Percentiles rank a stretch among this genome's conserved stretches.
Conservation (phyloP, 2,113 vertebrate species). For the Cygnus buccinator region DNA sequence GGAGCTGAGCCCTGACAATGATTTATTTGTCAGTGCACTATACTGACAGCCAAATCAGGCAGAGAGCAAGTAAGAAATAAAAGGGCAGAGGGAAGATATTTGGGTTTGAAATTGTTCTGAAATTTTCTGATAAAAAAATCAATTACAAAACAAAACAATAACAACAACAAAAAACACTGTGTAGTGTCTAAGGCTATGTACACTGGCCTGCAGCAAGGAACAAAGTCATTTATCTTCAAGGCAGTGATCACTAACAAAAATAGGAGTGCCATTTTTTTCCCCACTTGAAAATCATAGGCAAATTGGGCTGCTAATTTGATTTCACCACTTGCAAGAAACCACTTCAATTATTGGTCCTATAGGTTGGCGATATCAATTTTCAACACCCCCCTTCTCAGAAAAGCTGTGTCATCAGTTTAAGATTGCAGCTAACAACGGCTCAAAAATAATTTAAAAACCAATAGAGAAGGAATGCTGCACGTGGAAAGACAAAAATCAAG, state of each 20-base stretch:
- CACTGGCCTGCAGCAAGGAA: not conserved
- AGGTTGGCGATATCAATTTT: not conserved
- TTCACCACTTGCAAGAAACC: not conserved
- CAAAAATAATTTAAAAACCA: not conserved
- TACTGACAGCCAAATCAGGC: slow-evolving; percentile 50
- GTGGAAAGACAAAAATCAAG: not conserved
- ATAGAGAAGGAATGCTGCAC: not conserved
- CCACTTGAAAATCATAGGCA: slow-evolving; percentile 25
- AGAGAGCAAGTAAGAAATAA: slow-evolving; percentile 53
- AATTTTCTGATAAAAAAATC: slow-evolving; percentile 70
- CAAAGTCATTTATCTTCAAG: slow-evolving; percentile 65
- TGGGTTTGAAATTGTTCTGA: slow-evolving; percentile 63
- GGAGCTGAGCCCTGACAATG: slow-evolving; percentile 48
- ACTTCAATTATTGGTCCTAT: not conserved
- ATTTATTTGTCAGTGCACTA: slow-evolving; percentile 59
- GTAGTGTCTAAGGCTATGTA: not conserved
- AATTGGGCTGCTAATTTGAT: slow-evolving; percentile 39
- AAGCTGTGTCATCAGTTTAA: not conserved
- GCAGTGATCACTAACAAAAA: not conserved
- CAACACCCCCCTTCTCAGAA: not conserved
- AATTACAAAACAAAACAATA: slow-evolving; percentile 20
- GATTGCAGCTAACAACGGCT: not conserved
- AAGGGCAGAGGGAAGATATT: slow-evolving; percentile 53
- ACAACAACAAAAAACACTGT: not conserved
- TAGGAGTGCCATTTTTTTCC: not conserved